A percentile compares a stretch with the other conserved stretches of the same genome.
Evolutionary conservation across 2,888 invertebrate species (phyloP).

Genomic region (Brenthis ino): DNA sequence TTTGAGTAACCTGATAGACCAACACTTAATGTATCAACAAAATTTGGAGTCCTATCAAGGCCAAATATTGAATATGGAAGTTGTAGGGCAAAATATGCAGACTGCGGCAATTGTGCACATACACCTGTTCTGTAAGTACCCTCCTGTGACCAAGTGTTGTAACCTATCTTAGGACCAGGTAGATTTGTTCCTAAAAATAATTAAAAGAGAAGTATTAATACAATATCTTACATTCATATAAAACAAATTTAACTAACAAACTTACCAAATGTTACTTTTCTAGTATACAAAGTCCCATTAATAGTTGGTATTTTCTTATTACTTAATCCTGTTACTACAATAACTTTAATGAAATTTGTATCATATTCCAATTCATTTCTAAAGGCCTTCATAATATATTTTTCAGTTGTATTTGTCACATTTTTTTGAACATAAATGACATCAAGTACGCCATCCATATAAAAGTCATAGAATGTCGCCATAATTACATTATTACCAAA

Average conservation of each 20-base stretch:
- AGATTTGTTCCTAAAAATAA: slow-evolving; percentile 87
- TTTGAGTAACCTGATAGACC: slow-evolving; percentile 87
- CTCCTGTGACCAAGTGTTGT: slow-evolving; percentile 94
- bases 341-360: slow-evolving; percentile 97
- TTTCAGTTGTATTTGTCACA: slow-evolving; percentile 55
- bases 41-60: slow-evolving; percentile 98
- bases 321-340: slow-evolving; percentile 92
- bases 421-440: slow-evolving; percentile 88
- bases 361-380: slow-evolving; percentile 95
- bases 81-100: slow-evolving; percentile 95
- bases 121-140: slow-evolving; percentile 90
- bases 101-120: slow-evolving; percentile 94
- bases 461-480: slow-evolving; percentile 96
- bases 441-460: slow-evolving; percentile 96
- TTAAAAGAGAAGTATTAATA: slow-evolving; percentile 11
- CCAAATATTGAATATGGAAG: slow-evolving; percentile 98
- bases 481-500: slow-evolving; percentile 89
- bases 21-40: slow-evolving; percentile 94
- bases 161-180: slow-evolving; percentile 94
- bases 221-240: slow-evolving; percentile 14
- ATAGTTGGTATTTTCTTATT: slow-evolving; percentile 87
- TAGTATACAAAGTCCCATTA: slow-evolving; percentile 88
- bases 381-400: slow-evolving; percentile 88
- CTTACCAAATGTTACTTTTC: slow-evolving; percentile 89
- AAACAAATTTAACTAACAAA: slow-evolving; percentile 12